phyloP scores from a whole-genome alignment of 2,113 vertebrate genomes.

The Rallus limicola region DNA sequence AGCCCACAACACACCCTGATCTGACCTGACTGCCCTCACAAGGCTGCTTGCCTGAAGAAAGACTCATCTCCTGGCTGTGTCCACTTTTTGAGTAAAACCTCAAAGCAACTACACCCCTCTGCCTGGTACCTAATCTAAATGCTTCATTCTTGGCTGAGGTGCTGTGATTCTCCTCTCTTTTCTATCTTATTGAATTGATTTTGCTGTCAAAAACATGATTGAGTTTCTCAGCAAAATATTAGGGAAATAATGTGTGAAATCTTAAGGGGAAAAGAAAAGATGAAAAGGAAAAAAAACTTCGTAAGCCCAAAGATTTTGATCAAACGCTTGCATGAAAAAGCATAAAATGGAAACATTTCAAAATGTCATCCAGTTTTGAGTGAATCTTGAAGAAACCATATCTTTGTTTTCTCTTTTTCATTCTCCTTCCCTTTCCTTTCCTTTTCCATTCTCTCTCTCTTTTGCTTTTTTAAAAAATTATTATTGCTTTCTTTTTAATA shows the following conservation, averaged over 20 bases:
- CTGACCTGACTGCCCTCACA: background rate
- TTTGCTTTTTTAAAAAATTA: background rate
- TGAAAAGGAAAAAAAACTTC: background rate
- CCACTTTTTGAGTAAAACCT: background rate
- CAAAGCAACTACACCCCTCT: background rate
- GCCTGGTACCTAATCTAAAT: background rate
- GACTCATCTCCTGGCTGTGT: background rate
- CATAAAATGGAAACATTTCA: background rate
- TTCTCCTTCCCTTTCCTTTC: background rate
- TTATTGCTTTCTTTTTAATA: background rate
- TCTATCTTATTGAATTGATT: background rate
- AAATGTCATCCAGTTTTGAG: background rate
- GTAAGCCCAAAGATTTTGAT: background rate
- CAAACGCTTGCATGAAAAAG: background rate
- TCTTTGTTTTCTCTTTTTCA: background rate
- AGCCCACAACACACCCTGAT: background rate
- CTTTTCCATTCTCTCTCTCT: background rate
- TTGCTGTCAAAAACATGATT: background rate
- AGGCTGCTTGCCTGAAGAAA: background rate
- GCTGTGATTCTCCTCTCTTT: background rate
- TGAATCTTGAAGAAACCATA: background rate
- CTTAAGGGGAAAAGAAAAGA: background rate
- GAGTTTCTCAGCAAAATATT: background rate
- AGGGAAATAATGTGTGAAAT: background rate
- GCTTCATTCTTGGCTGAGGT: background rate